phyloP scores from a whole-genome alignment of 2,797 vertebrate genomes.

The Odontamblyopus lacepedii region DNA sequence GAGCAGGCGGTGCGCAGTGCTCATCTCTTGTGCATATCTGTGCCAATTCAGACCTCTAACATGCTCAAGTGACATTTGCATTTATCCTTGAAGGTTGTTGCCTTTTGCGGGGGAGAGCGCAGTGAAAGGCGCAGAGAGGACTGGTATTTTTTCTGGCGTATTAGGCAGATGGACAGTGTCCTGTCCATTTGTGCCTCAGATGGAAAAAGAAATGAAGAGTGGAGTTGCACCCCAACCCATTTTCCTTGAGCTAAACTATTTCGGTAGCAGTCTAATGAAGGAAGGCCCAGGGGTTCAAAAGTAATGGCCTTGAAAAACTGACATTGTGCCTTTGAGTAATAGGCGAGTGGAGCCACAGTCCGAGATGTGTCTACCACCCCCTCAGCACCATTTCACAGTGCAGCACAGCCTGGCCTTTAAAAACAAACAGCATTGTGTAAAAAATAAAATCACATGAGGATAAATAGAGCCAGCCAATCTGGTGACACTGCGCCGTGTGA shows the following conservation, averaged over 20 bases:
- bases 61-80: slow-evolving; percentile 79
- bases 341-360: slow-evolving; percentile 63
- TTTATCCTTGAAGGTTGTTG: slow-evolving; percentile 78
- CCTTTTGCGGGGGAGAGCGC: slow-evolving; percentile 65
- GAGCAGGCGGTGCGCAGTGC: slow-evolving; percentile 54
- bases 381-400: slow-evolving; percentile 23
- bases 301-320: slow-evolving; percentile 79
- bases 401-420: slow-evolving; percentile 53
- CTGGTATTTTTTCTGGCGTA: slow-evolving; percentile 52
- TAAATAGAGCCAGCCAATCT: slow-evolving; percentile 58
- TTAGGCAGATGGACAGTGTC: slow-evolving; percentile 73
- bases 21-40: slow-evolving; percentile 76
- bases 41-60: slow-evolving; percentile 79
- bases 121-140: slow-evolving; percentile 57
- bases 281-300: slow-evolving; percentile 71
- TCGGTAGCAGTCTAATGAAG: slow-evolving; percentile 78
- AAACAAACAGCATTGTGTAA: slow-evolving; percentile 37
- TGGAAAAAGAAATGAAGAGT: slow-evolving; percentile 67
- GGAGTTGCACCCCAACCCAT: slow-evolving; percentile 67
- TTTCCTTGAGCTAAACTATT: slow-evolving; percentile 80
- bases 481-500: slow-evolving; percentile 48
- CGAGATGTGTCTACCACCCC: slow-evolving; percentile 43
- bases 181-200: slow-evolving; percentile 61
- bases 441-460: slow-evolving; percentile 65
- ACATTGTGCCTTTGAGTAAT: slow-evolving; percentile 77